A percentile compares a stretch with the other conserved stretches of the same genome.
These are phyloP conservation scores for Microtus pennsylvanicus DNA, from an alignment of 2,113 vertebrate genomes.

Conservation along the genomic window DNA sequence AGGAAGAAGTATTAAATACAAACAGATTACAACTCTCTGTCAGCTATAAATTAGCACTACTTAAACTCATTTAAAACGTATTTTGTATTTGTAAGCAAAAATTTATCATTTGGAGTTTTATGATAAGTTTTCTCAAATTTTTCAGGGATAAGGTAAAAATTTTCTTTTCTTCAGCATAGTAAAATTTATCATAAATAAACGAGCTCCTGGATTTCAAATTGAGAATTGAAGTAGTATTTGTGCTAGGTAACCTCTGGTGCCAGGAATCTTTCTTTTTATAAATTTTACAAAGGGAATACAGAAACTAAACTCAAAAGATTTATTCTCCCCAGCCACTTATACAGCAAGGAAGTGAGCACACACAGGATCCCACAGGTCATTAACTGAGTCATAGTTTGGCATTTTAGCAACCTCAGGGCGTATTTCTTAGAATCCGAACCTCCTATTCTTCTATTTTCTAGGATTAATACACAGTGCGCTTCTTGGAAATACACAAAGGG, in stretches of 20 bases:
- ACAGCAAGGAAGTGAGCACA: not conserved
- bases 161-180: not conserved
- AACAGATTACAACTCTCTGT: not conserved
- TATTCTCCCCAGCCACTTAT: not conserved
- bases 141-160: not conserved
- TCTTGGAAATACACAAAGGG: not conserved
- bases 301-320: constrained; percentile 28
- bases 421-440: constrained; percentile 1
- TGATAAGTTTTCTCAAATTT: not conserved
- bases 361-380: not conserved
- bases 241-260: too few species aligned
- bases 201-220: not conserved
- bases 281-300: not conserved
- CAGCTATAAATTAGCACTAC: not conserved
- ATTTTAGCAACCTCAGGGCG: not conserved
- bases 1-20: too few species aligned
- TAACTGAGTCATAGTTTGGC: not conserved
- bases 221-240: not conserved
- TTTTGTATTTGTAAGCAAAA: not conserved
- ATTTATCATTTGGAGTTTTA: not conserved
- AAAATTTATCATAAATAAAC: not conserved
- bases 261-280: not conserved
- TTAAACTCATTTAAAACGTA: not conserved
- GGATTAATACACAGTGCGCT: not conserved
- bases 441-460: constrained; percentile 10